Conservation (phyloP, 2,888 invertebrate genomes). For the Andrena marginata region DNA sequence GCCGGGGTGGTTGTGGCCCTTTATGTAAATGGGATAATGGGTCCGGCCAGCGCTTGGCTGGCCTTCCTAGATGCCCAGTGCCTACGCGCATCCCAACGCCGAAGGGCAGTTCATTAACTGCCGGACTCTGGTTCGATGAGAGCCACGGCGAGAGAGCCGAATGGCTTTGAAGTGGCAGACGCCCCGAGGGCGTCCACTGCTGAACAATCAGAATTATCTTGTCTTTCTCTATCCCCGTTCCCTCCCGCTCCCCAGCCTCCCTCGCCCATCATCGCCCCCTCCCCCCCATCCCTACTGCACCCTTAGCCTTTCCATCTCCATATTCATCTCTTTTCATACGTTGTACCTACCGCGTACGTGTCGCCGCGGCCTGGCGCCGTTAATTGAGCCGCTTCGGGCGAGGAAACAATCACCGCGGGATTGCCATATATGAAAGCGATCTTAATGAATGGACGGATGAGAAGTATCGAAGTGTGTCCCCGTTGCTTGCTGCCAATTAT, state of each 20-base stretch:
- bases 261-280: neutral
- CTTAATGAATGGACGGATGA: slow-evolving; percentile 63
- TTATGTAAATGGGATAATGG: slow-evolving; percentile 74
- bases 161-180: slow-evolving; percentile 75
- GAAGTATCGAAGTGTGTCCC: slow-evolving; percentile 49
- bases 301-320: slow-evolving; percentile 13
- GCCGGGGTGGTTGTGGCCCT: slow-evolving; percentile 55
- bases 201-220: slow-evolving; percentile 76
- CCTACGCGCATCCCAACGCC: slow-evolving; percentile 64
- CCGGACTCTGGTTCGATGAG: slow-evolving; percentile 71
- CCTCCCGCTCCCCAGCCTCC: neutral
- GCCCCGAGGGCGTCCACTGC: slow-evolving; percentile 71
- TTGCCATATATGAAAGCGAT: slow-evolving; percentile 57
- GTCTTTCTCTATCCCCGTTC: slow-evolving; percentile 51
- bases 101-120: slow-evolving; percentile 78
- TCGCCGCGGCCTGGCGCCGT: slow-evolving; percentile 34
- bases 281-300: slow-evolving; percentile 13
- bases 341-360: slow-evolving; percentile 10
- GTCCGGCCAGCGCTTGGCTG: slow-evolving; percentile 59
- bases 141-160: slow-evolving; percentile 64
- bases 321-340: slow-evolving; percentile 32
- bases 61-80: slow-evolving; percentile 63
- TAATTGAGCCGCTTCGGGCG: slow-evolving; percentile 63
- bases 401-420: slow-evolving; percentile 61
- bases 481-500: slow-evolving; percentile 50